Evolutionary conservation across 2,888 invertebrate genomes (phyloP).

Genomic region (Mythimna ferrago): DNA sequence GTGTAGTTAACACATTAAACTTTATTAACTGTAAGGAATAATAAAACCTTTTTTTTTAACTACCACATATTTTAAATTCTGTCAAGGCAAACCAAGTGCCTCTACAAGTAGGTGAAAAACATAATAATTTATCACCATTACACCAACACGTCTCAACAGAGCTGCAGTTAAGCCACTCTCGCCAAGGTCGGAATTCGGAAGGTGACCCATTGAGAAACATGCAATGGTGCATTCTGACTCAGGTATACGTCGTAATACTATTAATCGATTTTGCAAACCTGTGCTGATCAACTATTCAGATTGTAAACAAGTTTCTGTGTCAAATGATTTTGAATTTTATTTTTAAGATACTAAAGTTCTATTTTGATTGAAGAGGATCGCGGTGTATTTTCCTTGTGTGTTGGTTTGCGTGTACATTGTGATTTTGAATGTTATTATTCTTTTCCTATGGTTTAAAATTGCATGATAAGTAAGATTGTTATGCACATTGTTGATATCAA

Average conservation of each 20-base stretch:
- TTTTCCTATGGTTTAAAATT: not conserved
- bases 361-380: not conserved
- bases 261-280: slow-evolving; percentile 53
- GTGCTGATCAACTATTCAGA: slow-evolving; percentile 11
- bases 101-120: slow-evolving; percentile 19
- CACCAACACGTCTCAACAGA: slow-evolving; percentile 16
- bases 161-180: slow-evolving; percentile 50
- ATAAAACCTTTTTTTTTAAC: too few relatives aligned
- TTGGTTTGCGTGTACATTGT: not conserved
- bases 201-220: slow-evolving; percentile 58
- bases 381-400: slow-evolving; percentile 4
- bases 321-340: slow-evolving; percentile 17
- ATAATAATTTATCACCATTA: slow-evolving; percentile 37
- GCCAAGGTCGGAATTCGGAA: slow-evolving; percentile 62
- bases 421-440: fast-evolving
- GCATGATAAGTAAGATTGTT: slow-evolving; percentile 6
- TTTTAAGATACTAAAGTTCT: fast-evolving
- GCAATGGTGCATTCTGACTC: slow-evolving; percentile 34
- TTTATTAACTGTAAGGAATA: too few relatives aligned
- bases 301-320: slow-evolving; percentile 41
- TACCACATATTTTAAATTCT: slow-evolving; percentile 1
- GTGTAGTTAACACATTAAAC: too few relatives aligned
- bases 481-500: slow-evolving; percentile 13
- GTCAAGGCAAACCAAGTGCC: slow-evolving; percentile 33
- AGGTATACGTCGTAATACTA: slow-evolving; percentile 47